These are phyloP conservation scores for Dinoponera quadriceps DNA, from an alignment of 1,140 invertebrate genomes.

Conservation along the genomic window DNA sequence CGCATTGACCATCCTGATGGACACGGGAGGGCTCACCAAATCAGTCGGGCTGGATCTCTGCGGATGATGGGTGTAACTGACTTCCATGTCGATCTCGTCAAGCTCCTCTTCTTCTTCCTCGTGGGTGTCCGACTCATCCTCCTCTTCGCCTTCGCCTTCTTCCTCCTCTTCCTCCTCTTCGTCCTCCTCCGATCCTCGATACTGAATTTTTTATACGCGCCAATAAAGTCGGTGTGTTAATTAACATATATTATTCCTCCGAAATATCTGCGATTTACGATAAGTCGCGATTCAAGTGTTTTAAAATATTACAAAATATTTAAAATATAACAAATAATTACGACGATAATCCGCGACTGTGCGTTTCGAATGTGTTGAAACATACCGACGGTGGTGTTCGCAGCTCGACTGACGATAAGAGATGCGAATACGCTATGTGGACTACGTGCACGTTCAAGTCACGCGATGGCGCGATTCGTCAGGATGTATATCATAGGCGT, in stretches of 20 bases:
- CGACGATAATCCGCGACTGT: not conserved
- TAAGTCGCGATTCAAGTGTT: not conserved
- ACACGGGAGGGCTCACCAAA: conserved; percentile 80
- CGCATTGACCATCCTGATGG: conserved; percentile 82
- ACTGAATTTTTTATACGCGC: conserved; percentile 67
- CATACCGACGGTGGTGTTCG: not conserved
- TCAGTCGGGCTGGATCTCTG: conserved; percentile 83
- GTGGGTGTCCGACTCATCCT: conserved; percentile 89
- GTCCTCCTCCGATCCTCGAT: conserved; percentile 82
- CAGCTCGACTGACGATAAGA: conserved; percentile 28
- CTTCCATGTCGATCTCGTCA: conserved; percentile 87
- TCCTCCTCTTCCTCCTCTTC: conserved; percentile 87
- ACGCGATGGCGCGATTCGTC: conserved; percentile 28
- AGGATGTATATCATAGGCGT: no score
- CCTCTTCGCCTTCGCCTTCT: conserved; percentile 89
- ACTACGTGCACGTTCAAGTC: not conserved
- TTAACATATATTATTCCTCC: not conserved
- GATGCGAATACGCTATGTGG: not conserved
- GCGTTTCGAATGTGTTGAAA: not conserved
- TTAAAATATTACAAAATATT: not conserved
- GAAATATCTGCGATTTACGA: not conserved
- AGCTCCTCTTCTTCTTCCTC: conserved; percentile 90
- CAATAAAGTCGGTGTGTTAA: not conserved
- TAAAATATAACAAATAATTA: not conserved
- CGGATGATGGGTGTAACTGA: conserved; percentile 83